Evolutionary conservation across 2,113 vertebrate species (phyloP), one percentile per base, ranked within the genome.

Genomic region (Phalacrocorax carbo): DNA sequence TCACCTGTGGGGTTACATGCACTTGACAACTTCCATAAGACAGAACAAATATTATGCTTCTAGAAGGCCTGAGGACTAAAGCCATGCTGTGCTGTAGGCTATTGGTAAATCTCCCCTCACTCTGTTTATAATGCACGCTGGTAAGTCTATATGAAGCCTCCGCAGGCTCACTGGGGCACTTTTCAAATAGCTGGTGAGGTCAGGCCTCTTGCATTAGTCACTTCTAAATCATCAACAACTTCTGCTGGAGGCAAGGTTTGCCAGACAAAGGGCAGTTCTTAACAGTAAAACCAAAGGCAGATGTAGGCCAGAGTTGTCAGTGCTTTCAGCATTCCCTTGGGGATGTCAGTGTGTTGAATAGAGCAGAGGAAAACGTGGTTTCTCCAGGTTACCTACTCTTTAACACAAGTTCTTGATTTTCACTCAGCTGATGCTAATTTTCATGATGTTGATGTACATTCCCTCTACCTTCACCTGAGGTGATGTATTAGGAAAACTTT

Each of bases 111-210:
- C 65, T 86, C 8, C 3, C n/a, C 54, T 68, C n/a, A 4, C 16
- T 2, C n/a, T 11, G n/a, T 61, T 66, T 15, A 8, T 21, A 62
- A 27, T 6, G 10, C 13, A 8, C 13, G n/a, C 17, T 7, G 13
- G 55, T 14, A 49, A 42, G 51, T 30, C 62, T n/a, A 0, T 3
- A 3, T 1, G 32, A 49, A 61, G 23, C 9, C 29, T 29, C 69
- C 42, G 12, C 30, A 82, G 42, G 60, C 29, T 23, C 9, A 2
- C 14, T 10, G 38, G 64, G 16, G 27, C 42, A 62, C 40, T 38
- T 82, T 38, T 57, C 52, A 61, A 13, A 26, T 49, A 22, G 15
- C 12, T 13, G 13, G 30, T 55, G 52, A 66, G 75, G 71, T 0
- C 30, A 30, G 27, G 46, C 26, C 26, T 75, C n/a, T 12, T 40